Evolutionary conservation across 2,113 vertebrate genomes (phyloP).

Genomic region (Argyrosomus japonicus): DNA sequence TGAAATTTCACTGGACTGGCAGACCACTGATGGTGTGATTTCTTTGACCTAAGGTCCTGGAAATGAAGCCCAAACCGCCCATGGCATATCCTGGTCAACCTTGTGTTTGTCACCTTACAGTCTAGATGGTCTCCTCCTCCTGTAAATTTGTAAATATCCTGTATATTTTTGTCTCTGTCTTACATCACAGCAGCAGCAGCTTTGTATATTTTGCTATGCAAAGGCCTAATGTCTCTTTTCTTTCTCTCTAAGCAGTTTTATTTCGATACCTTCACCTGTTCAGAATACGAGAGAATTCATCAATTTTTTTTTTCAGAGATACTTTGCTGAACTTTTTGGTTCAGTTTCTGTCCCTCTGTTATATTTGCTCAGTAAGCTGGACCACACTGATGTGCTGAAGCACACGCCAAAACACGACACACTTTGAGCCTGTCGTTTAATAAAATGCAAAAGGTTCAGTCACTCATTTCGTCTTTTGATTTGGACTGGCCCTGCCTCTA

Average conservation of each 20-base stretch:
- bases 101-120: conserved; percentile 22
- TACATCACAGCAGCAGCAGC: too few relatives aligned
- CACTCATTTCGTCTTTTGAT: background rate
- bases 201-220: too few relatives aligned
- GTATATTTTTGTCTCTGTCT: conserved; percentile 70
- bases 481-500: background rate
- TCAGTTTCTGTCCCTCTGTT: conserved; percentile 7
- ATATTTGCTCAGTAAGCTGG: background rate
- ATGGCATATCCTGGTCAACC: conserved; percentile 2
- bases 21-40: conserved; percentile 7
- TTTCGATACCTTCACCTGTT: conserved; percentile 27
- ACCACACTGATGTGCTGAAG: background rate
- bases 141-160: conserved; percentile 87
- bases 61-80: background rate
- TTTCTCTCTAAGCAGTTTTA: conserved; percentile 46
- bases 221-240: too few relatives aligned
- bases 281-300: conserved; percentile 4
- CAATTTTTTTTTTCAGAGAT: background rate
- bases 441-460: conserved; percentile 19
- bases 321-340: conserved; percentile 29
- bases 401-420: background rate
- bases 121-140: conserved; percentile 34
- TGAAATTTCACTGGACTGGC: background rate
- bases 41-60: conserved; percentile 19
- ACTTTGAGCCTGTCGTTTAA: background rate